Percentiles rank a stretch among this genome's conserved stretches.
Evolutionary conservation across 2,113 vertebrate species (phyloP).

Genomic region (Cricetomys ansorgei): DNA sequence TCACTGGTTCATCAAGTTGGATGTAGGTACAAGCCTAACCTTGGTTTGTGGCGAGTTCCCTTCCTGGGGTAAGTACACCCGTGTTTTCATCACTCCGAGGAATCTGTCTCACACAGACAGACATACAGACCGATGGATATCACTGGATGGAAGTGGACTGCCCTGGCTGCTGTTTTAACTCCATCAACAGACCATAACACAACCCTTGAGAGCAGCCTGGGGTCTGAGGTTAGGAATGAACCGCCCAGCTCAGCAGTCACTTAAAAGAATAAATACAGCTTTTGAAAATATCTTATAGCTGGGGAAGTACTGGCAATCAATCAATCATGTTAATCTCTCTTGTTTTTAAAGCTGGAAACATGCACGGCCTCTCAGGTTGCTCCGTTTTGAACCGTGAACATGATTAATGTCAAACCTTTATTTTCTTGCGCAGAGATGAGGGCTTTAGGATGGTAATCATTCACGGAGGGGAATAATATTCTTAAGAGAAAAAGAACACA

Average conservation of each 20-base stretch:
- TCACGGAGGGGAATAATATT: neutral
- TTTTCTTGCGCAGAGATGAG: conserved; percentile 39
- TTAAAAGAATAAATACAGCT: conserved; percentile 26
- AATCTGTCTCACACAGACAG: neutral
- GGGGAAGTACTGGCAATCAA: neutral
- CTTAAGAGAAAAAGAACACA: neutral
- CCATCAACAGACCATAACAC: conserved; percentile 11
- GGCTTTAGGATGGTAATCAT: conserved; percentile 10
- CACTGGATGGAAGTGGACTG: conserved; percentile 22
- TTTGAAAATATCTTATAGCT: neutral
- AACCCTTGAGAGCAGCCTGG: conserved; percentile 30
- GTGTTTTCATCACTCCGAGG: no score
- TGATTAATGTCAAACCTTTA: conserved; percentile 24
- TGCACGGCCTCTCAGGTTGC: neutral
- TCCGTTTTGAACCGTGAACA: conserved; percentile 17
- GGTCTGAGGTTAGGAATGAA: conserved; percentile 38
- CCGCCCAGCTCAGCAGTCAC: neutral
- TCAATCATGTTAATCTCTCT: neutral
- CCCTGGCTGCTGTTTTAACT: conserved; percentile 41
- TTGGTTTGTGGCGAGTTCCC: neutral
- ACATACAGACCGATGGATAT: conserved; percentile 45
- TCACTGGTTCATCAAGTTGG: neutral
- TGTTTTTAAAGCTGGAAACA: conserved; percentile 43
- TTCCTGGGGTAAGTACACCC: neutral
- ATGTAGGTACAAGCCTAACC: neutral